Base-by-base conservation (phyloP, 2,888 invertebrate genomes). In the Ophion slaviceki region DNA sequence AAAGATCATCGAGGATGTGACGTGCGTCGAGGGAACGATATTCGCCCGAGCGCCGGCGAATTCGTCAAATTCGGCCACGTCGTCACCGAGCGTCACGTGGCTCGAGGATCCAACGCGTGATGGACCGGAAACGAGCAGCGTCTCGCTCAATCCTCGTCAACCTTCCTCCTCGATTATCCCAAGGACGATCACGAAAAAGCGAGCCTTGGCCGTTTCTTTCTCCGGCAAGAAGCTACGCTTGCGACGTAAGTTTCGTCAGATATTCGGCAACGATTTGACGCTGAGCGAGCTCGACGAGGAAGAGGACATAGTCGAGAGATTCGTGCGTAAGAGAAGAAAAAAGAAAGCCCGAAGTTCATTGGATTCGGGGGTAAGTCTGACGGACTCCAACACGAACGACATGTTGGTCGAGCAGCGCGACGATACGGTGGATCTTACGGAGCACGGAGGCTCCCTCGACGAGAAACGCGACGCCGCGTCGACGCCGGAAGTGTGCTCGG, bases 11-110 rank as follows among this genome's bases (percentile, higher is more conserved):
- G 85, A 81, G 6, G 85, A 87, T 36, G 24, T 83, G 5, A 85
- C 66, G 7, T 85, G 74, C 53, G n/a, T 85, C 74, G 86, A 87
- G 24, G 84, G 84, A 11, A 81, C 79, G 17, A 62, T 83, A 47
- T 45, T 81, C 11, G 1, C 76, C 6, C n/a, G 40, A 8, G 11
- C 71, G 0, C 17, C 71, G 6, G 45, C 62, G 5, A 70, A 67
- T 28, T 45, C 68, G 28, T 47, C 47, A n/a, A 76, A 62, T 7
- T 7, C 20, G 0, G 11, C 66, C 8, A 36, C 2, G 36, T 17
- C 11, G 10, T 45, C n/a, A 47, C 11, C 32, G 4, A 32, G 24
- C 28, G 36, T 47, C 0, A 57, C 28, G 6, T 47, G 17, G 47
- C 24, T 11, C 36, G 64, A 45, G 2, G 17, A 68, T 24, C 40